These are phyloP conservation scores for Epirrhoe alternata DNA, from an alignment of 2,888 invertebrate species.

Conservation along the genomic window DNA sequence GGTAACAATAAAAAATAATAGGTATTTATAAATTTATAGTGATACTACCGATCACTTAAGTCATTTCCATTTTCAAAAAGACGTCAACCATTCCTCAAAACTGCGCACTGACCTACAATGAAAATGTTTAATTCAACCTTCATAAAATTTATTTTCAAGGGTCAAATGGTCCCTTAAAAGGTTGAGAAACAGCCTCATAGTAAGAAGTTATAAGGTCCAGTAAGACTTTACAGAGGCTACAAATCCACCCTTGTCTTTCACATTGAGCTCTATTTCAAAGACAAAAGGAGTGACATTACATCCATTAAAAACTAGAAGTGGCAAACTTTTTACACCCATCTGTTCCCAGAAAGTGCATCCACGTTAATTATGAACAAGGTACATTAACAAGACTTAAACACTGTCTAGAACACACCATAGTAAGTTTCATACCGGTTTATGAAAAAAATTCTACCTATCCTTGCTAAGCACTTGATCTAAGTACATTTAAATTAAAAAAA, in stretches of 20 bases:
- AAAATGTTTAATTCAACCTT: conserved; percentile 25
- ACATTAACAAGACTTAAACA: neutral
- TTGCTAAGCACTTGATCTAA: neutral
- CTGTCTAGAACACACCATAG: neutral
- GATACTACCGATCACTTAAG: neutral
- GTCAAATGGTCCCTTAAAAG: conserved; percentile 27
- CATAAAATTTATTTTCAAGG: conserved; percentile 21
- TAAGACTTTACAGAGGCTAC: conserved; percentile 53
- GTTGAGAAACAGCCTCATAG: conserved; percentile 21
- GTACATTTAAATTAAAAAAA: neutral
- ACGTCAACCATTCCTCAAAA: neutral
- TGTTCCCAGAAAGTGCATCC: neutral
- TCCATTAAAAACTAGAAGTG: conserved; percentile 41
- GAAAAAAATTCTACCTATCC: no score
- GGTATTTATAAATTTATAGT: no score
- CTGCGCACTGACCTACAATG: neutral
- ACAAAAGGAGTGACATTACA: conserved; percentile 51
- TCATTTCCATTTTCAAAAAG: neutral
- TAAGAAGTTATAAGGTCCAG: conserved; percentile 43
- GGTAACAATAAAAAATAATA: no score
- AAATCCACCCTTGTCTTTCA: conserved; percentile 64
- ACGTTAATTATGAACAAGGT: neutral
- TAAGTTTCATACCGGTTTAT: no score
- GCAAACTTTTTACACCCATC: conserved; percentile 14
- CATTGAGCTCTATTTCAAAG: conserved; percentile 54